Evolutionary conservation across 2,797 vertebrate species (phyloP).

Genomic region (Chrosomus eos): DNA sequence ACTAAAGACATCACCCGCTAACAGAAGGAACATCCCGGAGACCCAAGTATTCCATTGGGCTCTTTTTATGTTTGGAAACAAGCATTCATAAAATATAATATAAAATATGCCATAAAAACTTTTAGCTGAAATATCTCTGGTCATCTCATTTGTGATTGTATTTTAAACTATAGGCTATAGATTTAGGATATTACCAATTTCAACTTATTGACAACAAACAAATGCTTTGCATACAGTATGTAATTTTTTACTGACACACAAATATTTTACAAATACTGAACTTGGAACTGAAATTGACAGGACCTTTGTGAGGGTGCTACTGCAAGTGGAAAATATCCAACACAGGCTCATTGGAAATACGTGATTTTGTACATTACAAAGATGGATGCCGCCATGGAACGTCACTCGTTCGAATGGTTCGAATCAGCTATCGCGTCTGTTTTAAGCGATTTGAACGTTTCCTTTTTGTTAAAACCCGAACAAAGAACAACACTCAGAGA

Average conservation of each 20-base stretch:
- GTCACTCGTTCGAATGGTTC: too few relatives aligned
- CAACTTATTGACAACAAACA: neutral
- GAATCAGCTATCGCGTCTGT: too few relatives aligned
- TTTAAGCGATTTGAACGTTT: too few relatives aligned
- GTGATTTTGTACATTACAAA: too few relatives aligned
- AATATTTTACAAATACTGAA: neutral
- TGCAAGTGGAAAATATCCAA: too few relatives aligned
- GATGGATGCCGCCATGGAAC: too few relatives aligned
- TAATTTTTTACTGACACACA: neutral
- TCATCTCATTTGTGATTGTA: neutral
- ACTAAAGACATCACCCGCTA: neutral
- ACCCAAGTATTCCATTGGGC: neutral
- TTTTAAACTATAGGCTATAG: neutral
- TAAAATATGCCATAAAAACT: neutral
- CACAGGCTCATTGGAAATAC: too few relatives aligned
- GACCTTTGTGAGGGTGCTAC: neutral
- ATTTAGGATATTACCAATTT: neutral
- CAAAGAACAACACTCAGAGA: too few relatives aligned
- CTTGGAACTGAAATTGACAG: neutral
- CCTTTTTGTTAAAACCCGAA: too few relatives aligned
- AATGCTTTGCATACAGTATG: neutral
- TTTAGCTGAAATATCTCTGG: neutral
- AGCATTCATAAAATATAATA: neutral
- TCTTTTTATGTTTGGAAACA: constrained; percentile 6
- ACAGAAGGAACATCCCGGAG: neutral